Base-by-base conservation (phyloP, 2,888 invertebrate species). In the Cataglyphis altisquamis region DNA sequence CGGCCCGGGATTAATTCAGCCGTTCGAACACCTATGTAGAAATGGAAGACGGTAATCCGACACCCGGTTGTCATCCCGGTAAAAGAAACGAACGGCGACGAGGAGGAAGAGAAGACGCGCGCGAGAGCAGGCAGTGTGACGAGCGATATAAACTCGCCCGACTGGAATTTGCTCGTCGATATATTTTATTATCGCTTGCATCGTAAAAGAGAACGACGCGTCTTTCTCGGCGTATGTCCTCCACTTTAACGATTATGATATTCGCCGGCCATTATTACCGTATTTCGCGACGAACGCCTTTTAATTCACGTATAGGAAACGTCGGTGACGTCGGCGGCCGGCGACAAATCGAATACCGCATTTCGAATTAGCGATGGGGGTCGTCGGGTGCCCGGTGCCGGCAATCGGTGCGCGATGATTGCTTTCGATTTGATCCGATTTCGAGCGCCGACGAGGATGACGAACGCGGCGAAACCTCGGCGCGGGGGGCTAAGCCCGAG, bases 1-100 rank as follows among this genome's bases (percentile, higher is more conserved):
- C 77, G 25, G 52, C n/a, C 41, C 72, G 45, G 72, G 84, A 88
- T 85, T 87, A 84, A 86, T 75, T 81, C 84, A 86, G 77, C 82
- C 78, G 78, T 77, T 89, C 78, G 87, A 83, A 83, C 86, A 75
- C 84, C 84, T 68, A 84, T 82, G 86, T 89, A 70, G 89, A 86
- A 89, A 85, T 86, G 89, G 84, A 89, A 85, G 89, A 83, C 64
- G 82, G 88, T 89, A 89, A 89, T 88, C 89, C 85, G 89, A 89
- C 88, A 88, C 89, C 64, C 86, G 85, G 88, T 85, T 89, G 89
- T 88, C 78, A 86, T 84, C 89, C 84, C 82, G 84, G 82, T 87
- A 88, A 21, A 21, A 87, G 89, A 89, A 89, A 89, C 87, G 78
- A 82, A 73, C 68, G 77, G 72, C 67, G 32, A 29, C 81, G 67